Conservation (phyloP, 2,797 vertebrate species). For the Distichodus sexfasciatus region DNA sequence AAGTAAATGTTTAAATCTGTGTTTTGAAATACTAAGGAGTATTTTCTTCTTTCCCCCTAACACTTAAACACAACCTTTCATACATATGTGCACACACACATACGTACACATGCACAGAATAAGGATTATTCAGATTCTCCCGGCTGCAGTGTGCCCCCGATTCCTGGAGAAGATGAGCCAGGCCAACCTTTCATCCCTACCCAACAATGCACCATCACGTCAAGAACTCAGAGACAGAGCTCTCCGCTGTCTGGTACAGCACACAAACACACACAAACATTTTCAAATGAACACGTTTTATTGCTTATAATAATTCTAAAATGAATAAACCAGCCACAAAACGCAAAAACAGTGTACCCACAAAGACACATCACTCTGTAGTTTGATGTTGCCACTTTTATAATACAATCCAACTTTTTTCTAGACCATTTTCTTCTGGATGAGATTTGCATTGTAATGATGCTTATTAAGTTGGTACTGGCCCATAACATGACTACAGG, state of each 20-base stretch:
- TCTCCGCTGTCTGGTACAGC: slow-evolving; percentile 61
- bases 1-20: not conserved
- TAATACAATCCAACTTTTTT: no score
- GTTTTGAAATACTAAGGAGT: not conserved
- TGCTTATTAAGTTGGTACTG: no score
- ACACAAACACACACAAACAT: slow-evolving; percentile 1
- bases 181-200: slow-evolving; percentile 59
- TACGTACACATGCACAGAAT: slow-evolving; percentile 51
- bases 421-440: no score
- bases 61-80: not conserved
- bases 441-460: no score
- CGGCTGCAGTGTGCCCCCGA: slow-evolving; percentile 59
- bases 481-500: no score
- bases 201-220: slow-evolving; percentile 51
- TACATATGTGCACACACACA: not conserved
- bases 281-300: not conserved
- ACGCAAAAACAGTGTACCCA: no score
- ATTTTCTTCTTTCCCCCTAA: not conserved
- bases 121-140: slow-evolving; percentile 53
- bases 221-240: slow-evolving; percentile 55
- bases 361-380: no score
- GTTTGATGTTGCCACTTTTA: no score
- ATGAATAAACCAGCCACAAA: no score
- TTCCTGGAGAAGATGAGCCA: slow-evolving; percentile 65
- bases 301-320: no score